These are phyloP conservation scores for Cacatua alba DNA, from an alignment of 2,113 vertebrate species.

Conservation along the genomic window DNA sequence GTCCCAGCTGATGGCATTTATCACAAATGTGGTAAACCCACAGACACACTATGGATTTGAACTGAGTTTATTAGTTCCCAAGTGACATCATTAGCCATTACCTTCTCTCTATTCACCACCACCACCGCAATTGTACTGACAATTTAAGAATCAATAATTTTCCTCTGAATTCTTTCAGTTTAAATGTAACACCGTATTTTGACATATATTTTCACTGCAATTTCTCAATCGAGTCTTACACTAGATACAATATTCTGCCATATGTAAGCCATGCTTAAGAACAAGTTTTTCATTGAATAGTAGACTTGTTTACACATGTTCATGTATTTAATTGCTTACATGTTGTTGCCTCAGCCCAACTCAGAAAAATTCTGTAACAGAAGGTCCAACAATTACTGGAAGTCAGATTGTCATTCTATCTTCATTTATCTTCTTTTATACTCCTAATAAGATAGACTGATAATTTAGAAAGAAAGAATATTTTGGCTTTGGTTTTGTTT, in stretches of 20 bases:
- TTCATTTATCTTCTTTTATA: neutral
- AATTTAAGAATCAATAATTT: neutral
- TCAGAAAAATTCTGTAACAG: neutral
- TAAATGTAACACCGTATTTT: neutral
- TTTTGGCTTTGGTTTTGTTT: neutral
- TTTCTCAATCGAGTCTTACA: neutral
- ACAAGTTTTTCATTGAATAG: neutral
- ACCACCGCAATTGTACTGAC: accelerated
- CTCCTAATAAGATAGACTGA: neutral
- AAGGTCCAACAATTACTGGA: neutral
- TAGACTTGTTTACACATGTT: neutral
- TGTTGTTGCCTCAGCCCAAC: neutral
- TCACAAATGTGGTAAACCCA: neutral
- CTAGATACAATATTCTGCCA: neutral
- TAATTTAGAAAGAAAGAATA: neutral
- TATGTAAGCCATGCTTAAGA: neutral
- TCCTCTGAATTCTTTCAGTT: neutral
- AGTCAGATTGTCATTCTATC: neutral
- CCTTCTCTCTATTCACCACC: neutral
- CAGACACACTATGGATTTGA: accelerated
- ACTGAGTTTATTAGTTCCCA: neutral
- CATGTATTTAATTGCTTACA: accelerated
- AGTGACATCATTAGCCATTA: no score
- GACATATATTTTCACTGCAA: accelerated
- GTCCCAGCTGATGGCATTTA: neutral